phyloP scores from a whole-genome alignment of 2,797 vertebrate genomes.

The Pseudomugil tenellus region DNA sequence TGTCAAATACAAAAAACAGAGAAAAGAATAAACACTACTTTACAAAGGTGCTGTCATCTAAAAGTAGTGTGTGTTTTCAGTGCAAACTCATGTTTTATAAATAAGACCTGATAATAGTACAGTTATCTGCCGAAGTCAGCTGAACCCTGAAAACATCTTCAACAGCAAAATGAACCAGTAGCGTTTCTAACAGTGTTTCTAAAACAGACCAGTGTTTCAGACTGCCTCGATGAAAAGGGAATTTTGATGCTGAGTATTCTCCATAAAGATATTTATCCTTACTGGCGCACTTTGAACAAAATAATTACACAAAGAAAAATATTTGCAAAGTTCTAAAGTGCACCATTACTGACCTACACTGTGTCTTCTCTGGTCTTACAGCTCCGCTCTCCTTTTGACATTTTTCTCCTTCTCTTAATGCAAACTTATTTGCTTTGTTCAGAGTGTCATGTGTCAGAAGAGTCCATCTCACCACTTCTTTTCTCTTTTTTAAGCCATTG shows the following conservation, averaged over 20 bases:
- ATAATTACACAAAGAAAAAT: background rate
- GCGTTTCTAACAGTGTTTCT: constrained; percentile 14
- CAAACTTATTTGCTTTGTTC: background rate
- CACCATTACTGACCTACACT: background rate
- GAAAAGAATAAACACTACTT: background rate
- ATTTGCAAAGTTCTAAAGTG: background rate
- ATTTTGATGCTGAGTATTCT: constrained; percentile 7
- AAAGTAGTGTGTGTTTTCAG: background rate
- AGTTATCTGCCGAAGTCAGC: constrained; percentile 13
- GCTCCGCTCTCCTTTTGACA: constrained; percentile 5
- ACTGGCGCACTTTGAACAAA: background rate
- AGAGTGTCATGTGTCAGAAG: background rate
- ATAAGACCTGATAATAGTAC: background rate
- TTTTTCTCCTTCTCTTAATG: background rate
- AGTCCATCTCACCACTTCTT: background rate
- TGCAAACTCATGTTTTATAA: background rate
- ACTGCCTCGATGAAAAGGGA: background rate
- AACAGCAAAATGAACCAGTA: constrained; percentile 12
- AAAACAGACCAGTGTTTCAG: constrained; percentile 20
- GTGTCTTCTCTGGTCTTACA: background rate
- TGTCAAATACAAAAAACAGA: background rate
- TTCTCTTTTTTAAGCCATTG: background rate
- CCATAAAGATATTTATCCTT: background rate
- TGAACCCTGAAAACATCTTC: constrained; percentile 22
- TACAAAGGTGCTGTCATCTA: background rate